Conservation (phyloP, 2,888 invertebrate genomes). For the Drosophila falleni region DNA sequence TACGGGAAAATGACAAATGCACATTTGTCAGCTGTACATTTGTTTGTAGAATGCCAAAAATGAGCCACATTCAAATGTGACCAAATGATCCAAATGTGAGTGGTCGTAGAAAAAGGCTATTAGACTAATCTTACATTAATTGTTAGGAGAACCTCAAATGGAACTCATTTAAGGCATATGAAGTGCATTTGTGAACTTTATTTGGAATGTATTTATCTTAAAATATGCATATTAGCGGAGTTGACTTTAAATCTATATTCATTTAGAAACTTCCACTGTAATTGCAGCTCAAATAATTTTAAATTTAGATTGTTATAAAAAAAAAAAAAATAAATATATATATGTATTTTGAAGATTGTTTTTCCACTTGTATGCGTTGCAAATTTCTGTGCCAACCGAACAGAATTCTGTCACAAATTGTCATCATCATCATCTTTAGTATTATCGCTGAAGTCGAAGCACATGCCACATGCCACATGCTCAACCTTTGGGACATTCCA, state of each 20-base stretch:
- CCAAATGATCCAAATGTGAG: too few relatives aligned
- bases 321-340: too few relatives aligned
- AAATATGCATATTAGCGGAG: neutral
- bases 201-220: neutral
- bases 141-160: neutral
- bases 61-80: too few relatives aligned
- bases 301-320: neutral
- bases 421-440: neutral
- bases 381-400: neutral
- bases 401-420: neutral
- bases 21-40: too few relatives aligned
- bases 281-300: neutral
- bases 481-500: neutral
- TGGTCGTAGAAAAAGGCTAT: too few relatives aligned
- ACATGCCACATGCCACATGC: conserved; percentile 2
- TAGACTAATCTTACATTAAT: neutral
- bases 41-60: too few relatives aligned
- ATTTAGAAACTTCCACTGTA: neutral
- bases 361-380: neutral
- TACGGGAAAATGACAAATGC: too few relatives aligned
- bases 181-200: neutral
- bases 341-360: neutral
- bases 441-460: neutral
- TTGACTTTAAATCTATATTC: too few relatives aligned
- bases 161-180: neutral